Percentiles rank a stretch among this genome's conserved stretches.
Evolutionary conservation across 2,888 invertebrate genomes (phyloP).

Genomic region (Meteorus colon): DNA sequence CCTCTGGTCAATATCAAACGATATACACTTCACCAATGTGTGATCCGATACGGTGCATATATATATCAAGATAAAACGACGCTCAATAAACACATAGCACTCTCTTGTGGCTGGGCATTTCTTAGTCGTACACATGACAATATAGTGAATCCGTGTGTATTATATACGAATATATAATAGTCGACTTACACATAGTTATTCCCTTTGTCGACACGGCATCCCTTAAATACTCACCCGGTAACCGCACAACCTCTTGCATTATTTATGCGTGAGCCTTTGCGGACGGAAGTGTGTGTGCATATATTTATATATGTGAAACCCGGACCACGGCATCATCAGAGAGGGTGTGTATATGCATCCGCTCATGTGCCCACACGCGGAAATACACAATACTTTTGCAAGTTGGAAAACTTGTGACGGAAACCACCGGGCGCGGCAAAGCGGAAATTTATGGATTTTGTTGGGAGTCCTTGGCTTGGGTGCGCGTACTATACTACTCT

Average conservation of each 20-base stretch:
- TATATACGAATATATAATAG: not conserved
- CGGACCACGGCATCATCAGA: conserved; percentile 2
- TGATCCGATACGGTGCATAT: conserved; percentile 8
- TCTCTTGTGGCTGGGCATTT: conserved; percentile 7
- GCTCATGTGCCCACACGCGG: conserved; percentile 50
- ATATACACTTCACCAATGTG: conserved; percentile 3
- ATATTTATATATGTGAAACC: conserved; percentile 2
- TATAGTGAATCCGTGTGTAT: not conserved
- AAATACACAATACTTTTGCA: conserved; percentile 69
- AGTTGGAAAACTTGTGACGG: conserved; percentile 71
- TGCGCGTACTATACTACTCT: conserved; percentile 52
- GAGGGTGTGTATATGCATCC: conserved; percentile 13
- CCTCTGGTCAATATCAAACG: conserved; percentile 25
- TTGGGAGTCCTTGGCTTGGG: conserved; percentile 63
- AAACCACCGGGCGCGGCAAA: conserved; percentile 68
- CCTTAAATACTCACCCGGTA: conserved; percentile 20
- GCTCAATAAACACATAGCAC: not conserved
- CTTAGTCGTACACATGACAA: conserved; percentile 17
- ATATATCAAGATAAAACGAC: conserved; percentile 12
- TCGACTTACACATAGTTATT: not conserved
- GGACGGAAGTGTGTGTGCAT: conserved; percentile 20
- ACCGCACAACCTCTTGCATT: conserved; percentile 46
- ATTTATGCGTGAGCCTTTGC: conserved; percentile 53
- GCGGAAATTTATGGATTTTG: conserved; percentile 72
- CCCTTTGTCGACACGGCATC: conserved; percentile 15